Percentiles rank a stretch among this genome's conserved stretches.
phyloP scores from a whole-genome alignment of 2,113 vertebrate species.

The Xiphias gladius region DNA sequence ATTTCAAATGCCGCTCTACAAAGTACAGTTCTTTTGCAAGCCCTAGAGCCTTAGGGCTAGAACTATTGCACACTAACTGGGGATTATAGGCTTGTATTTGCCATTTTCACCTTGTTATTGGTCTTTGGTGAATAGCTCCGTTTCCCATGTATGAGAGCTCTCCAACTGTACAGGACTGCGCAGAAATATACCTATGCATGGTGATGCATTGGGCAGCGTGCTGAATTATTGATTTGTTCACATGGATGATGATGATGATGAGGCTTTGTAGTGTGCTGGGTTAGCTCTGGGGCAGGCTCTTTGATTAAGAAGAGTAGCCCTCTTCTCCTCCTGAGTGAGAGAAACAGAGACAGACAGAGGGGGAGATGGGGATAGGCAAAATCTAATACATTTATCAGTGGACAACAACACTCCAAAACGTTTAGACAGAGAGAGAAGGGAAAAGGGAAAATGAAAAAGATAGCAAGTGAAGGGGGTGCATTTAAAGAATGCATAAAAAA shows the following conservation, averaged over 20 bases:
- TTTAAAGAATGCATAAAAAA: slow-evolving; percentile 10
- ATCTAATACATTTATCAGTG: slow-evolving; percentile 42
- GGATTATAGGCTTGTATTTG: slow-evolving; percentile 80
- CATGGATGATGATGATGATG: slow-evolving; percentile 70
- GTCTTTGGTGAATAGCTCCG: slow-evolving; percentile 65
- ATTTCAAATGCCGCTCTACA: slow-evolving; percentile 73
- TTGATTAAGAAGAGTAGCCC: slow-evolving; percentile 72
- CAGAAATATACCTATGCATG: slow-evolving; percentile 59
- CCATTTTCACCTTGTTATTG: slow-evolving; percentile 77
- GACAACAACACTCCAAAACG: slow-evolving; percentile 40
- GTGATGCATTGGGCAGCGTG: slow-evolving; percentile 67
- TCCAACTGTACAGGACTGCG: slow-evolving; percentile 47
- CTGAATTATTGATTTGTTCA: slow-evolving; percentile 83
- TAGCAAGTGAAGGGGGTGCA: not conserved
- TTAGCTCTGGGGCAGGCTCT: slow-evolving; percentile 65
- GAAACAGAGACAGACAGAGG: slow-evolving; percentile 16
- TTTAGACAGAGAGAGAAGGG: slow-evolving; percentile 12
- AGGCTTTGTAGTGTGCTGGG: slow-evolving; percentile 70
- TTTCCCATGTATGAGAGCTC: slow-evolving; percentile 66
- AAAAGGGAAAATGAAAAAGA: slow-evolving; percentile 2
- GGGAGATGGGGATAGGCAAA: slow-evolving; percentile 9
- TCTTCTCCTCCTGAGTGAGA: slow-evolving; percentile 33
- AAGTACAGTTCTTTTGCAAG: slow-evolving; percentile 71
- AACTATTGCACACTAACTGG: slow-evolving; percentile 73
- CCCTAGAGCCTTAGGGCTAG: slow-evolving; percentile 64